Conservation (phyloP, 92 coral and sea anemone genomes). For the Muricea muricata region DNA sequence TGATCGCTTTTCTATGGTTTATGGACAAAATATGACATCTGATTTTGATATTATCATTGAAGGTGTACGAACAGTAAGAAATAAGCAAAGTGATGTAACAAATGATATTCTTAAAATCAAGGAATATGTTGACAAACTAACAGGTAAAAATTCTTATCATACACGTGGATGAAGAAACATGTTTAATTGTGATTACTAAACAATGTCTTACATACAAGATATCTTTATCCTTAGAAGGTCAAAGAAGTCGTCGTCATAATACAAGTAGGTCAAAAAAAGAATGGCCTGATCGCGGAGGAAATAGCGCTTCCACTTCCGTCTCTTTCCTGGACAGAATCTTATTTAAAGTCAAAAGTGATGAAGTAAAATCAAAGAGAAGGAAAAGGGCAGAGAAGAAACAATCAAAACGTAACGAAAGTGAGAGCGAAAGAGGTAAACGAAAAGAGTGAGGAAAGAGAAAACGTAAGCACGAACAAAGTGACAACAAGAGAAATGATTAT, state of each 20-base stretch:
- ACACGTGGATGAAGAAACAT: too few species aligned
- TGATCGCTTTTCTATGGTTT: conserved; percentile 28
- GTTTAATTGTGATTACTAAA: too few species aligned
- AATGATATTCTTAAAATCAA: conserved; percentile 24
- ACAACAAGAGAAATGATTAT: not conserved
- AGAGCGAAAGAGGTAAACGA: not conserved
- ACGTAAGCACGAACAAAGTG: not conserved
- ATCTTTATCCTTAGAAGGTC: not conserved
- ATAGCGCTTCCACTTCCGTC: not conserved
- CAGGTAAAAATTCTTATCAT: conserved; percentile 13
- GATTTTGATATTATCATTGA: conserved; percentile 24
- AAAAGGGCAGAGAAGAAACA: not conserved
- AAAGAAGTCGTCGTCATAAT: not conserved
- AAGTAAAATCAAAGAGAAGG: not conserved
- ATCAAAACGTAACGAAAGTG: not conserved
- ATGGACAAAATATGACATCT: conserved; percentile 3
- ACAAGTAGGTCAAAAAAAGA: not conserved
- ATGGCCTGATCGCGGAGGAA: not conserved
- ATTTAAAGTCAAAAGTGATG: not conserved
- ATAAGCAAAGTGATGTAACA: not conserved
- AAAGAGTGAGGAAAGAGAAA: not conserved
- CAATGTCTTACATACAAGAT: too few species aligned
- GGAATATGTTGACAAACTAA: not conserved
- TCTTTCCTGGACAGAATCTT: not conserved
- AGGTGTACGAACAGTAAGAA: not conserved